phyloP scores from a whole-genome alignment of 2,797 vertebrate genomes.

The Diceros bicornis region DNA sequence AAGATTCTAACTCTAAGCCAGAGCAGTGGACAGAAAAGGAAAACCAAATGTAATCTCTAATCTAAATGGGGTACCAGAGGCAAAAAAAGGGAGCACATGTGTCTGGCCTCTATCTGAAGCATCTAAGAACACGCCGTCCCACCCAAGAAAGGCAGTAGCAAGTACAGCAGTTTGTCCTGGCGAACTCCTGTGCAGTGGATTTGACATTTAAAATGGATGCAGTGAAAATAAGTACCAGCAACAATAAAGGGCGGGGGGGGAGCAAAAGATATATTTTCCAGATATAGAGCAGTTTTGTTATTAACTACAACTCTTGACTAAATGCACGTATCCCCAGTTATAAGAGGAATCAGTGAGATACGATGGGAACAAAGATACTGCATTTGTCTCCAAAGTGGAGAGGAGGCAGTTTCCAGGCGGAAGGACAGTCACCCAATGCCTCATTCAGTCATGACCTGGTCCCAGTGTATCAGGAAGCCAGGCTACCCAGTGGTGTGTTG shows the following conservation, averaged over 20 bases:
- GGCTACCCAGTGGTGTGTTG: rapidly evolving
- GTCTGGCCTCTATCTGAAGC: background rate
- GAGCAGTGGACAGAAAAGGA: background rate
- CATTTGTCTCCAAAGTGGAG: background rate
- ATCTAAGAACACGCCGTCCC: background rate
- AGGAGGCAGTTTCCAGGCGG: background rate
- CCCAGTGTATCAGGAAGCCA: background rate
- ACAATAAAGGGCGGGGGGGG: background rate
- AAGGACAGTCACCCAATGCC: rapidly evolving
- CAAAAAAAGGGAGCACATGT: rapidly evolving
- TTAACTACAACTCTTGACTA: background rate
- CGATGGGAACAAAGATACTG: rapidly evolving
- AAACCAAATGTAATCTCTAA: background rate
- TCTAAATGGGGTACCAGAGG: background rate
- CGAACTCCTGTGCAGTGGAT: rapidly evolving
- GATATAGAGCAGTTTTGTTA: background rate
- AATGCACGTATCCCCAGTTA: background rate
- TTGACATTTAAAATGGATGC: background rate
- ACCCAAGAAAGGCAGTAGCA: too few relatives aligned
- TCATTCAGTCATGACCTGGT: rapidly evolving
- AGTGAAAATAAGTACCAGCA: background rate
- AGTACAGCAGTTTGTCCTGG: rapidly evolving
- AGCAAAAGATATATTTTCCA: background rate
- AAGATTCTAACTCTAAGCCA: background rate
- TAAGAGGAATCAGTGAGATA: background rate